Percentiles rank a stretch among this genome's conserved stretches.
Evolutionary conservation across 2,888 invertebrate species (phyloP).

Genomic region (Papilio protenor): DNA sequence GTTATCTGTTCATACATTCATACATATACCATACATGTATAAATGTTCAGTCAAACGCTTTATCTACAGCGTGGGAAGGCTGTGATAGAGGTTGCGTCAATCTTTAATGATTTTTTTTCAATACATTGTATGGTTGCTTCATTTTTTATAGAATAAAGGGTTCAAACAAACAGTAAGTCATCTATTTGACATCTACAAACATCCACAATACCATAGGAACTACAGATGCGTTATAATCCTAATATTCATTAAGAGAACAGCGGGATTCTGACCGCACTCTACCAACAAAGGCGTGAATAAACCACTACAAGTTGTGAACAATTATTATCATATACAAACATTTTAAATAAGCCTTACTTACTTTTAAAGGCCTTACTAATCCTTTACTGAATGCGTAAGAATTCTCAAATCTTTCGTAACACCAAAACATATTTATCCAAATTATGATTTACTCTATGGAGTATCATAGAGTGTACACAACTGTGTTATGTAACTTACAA

Average conservation of each 20-base stretch:
- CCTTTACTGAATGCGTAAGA: no score
- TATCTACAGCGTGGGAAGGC: slow-evolving; percentile 9
- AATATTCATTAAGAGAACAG: no score
- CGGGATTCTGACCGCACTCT: no score
- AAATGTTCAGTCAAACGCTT: neutral
- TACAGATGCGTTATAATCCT: neutral
- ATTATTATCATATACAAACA: no score
- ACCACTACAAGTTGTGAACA: no score
- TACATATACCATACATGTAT: neutral
- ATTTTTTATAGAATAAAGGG: neutral
- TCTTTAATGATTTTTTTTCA: neutral
- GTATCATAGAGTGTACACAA: no score
- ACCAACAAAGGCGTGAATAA: no score
- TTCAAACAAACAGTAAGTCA: neutral
- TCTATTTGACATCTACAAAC: neutral
- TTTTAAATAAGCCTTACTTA: no score
- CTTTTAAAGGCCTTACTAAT: no score
- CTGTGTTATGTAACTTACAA: neutral
- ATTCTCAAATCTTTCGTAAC: no score
- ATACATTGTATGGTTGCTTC: neutral
- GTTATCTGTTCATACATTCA: slow-evolving; percentile 2
- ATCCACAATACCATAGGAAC: neutral
- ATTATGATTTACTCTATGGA: no score
- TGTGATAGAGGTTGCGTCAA: neutral
- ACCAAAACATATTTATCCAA: no score